Percentiles rank a stretch among this genome's conserved stretches.
Evolutionary conservation across 1,140 invertebrate genomes (phyloP).

Genomic region (Listronotus oregonensis): DNA sequence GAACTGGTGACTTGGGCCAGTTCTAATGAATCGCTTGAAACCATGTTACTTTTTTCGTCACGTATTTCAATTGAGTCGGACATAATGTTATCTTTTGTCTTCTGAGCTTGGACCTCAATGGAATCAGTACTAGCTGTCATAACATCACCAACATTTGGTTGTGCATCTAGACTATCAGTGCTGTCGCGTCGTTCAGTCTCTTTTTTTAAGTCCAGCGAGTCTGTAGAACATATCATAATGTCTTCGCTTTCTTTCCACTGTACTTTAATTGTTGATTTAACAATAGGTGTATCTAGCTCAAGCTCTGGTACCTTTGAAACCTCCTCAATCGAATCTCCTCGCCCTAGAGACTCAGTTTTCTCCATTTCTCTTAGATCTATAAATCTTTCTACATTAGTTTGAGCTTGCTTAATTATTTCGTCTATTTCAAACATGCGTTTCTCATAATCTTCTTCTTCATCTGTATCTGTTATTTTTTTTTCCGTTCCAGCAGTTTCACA

Average conservation of each 20-base stretch:
- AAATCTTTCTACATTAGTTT: slow-evolving; percentile 70
- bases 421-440: slow-evolving; percentile 75
- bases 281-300: slow-evolving; percentile 57
- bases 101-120: slow-evolving; percentile 61
- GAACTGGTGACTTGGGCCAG: slow-evolving; percentile 45
- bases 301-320: slow-evolving; percentile 59
- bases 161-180: slow-evolving; percentile 63
- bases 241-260: slow-evolving; percentile 56
- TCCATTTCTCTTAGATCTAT: slow-evolving; percentile 61
- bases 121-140: slow-evolving; percentile 69
- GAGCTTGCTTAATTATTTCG: slow-evolving; percentile 73
- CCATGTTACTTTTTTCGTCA: slow-evolving; percentile 49
- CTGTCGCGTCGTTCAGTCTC: slow-evolving; percentile 57
- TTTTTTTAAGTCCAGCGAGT: slow-evolving; percentile 65
- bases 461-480: slow-evolving; percentile 57
- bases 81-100: slow-evolving; percentile 49
- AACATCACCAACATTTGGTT: slow-evolving; percentile 59
- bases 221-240: slow-evolving; percentile 65
- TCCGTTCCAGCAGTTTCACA: slow-evolving; percentile 69
- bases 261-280: slow-evolving; percentile 45
- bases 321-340: slow-evolving; percentile 60
- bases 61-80: slow-evolving; percentile 61
- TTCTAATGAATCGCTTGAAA: slow-evolving; percentile 61
- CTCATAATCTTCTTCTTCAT: slow-evolving; percentile 67
- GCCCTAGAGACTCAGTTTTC: slow-evolving; percentile 58